A percentile compares a stretch with the other conserved stretches of the same genome.
Evolutionary conservation across 2,797 vertebrate genomes (phyloP).

Genomic region (Okamejei kenojei): DNA sequence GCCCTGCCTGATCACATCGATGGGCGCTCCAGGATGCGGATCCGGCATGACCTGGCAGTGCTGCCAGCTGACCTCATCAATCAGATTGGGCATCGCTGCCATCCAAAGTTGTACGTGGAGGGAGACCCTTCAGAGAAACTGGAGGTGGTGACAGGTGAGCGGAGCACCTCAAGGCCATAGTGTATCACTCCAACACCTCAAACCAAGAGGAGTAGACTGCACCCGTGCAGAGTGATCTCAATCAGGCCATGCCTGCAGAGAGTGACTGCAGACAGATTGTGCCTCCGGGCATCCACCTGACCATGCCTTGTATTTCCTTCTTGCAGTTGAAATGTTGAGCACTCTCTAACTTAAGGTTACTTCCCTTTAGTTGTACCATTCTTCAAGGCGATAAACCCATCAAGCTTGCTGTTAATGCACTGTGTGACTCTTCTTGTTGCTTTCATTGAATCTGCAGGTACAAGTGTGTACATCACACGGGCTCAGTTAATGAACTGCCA

Average conservation of each 20-base stretch:
- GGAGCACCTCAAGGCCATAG: background rate
- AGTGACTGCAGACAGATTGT: no score
- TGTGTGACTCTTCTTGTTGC: constrained; percentile 32
- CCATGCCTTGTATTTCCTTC: no score
- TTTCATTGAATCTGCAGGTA: constrained; percentile 60
- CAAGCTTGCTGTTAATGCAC: background rate
- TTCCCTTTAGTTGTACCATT: no score
- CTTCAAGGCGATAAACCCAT: no score
- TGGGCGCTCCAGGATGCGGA: constrained; percentile 88
- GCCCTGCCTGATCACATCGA: constrained; percentile 61
- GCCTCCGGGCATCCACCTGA: no score
- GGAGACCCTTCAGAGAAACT: constrained; percentile 96
- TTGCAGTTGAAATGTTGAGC: no score
- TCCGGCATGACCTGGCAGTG: constrained; percentile 87
- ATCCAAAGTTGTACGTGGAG: constrained; percentile 95
- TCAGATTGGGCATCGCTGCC: constrained; percentile 96
- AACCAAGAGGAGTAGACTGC: no score
- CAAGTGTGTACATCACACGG: constrained; percentile 91
- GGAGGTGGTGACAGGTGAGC: constrained; percentile 86
- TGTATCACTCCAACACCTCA: no score
- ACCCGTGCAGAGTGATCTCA: background rate
- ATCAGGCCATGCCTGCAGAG: background rate
- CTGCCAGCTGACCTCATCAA: constrained; percentile 94
- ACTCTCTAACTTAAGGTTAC: no score
- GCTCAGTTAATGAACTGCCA: constrained; percentile 99